These are phyloP conservation scores for Takifugu bimaculatus DNA, from an alignment of 2,113 vertebrate species.

Conservation along the genomic window DNA sequence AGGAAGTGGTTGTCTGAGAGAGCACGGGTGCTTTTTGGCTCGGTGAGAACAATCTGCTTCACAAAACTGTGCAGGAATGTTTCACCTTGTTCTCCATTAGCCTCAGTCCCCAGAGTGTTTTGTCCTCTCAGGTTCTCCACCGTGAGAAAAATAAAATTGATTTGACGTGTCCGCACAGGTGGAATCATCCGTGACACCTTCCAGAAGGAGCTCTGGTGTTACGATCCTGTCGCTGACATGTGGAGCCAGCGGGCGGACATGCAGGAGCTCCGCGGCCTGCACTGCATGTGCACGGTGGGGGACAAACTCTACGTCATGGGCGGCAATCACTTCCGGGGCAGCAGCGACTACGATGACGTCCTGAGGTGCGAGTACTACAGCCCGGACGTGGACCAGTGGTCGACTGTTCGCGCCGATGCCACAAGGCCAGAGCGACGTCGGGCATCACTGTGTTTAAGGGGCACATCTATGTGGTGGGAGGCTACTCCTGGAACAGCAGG, in stretches of 20 bases:
- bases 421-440: conserved; percentile 77
- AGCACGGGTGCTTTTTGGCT: too few species aligned
- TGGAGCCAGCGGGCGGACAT: conserved; percentile 76
- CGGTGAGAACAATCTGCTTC: too few species aligned
- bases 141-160: too few species aligned
- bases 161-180: conserved; percentile 45
- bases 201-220: conserved; percentile 78
- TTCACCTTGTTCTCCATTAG: too few species aligned
- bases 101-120: too few species aligned
- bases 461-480: conserved; percentile 77
- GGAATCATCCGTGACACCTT: conserved; percentile 80
- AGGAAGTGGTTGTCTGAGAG: too few species aligned
- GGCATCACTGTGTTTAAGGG: conserved; percentile 76
- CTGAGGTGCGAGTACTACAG: conserved; percentile 78
- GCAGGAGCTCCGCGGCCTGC: conserved; percentile 77
- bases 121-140: too few species aligned
- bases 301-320: conserved; percentile 80
- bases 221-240: conserved; percentile 61
- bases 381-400: conserved; percentile 76
- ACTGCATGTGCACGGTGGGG: conserved; percentile 79
- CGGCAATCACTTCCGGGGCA: conserved; percentile 78
- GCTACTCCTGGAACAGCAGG: conserved; percentile 82
- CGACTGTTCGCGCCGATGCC: conserved; percentile 76
- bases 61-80: too few species aligned
- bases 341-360: conserved; percentile 79